A percentile compares a stretch with the other conserved stretches of the same genome.
Evolutionary conservation across 2,888 invertebrate species (phyloP).

Genomic region (Eristalis pertinax): DNA sequence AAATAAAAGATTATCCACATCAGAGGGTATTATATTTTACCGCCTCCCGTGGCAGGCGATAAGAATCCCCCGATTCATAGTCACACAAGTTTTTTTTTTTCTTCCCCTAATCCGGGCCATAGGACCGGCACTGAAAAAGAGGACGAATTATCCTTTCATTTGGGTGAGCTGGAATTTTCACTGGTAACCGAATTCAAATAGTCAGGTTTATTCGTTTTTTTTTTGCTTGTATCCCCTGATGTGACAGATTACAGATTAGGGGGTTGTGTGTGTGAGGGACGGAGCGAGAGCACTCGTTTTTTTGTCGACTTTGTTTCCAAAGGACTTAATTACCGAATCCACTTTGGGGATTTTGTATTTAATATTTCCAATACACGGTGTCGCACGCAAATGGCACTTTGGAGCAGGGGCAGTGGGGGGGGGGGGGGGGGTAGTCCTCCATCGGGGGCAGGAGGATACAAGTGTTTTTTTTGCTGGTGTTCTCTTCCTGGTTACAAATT

Average conservation of each 20-base stretch:
- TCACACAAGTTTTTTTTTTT: not conserved
- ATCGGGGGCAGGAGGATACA: too few species aligned
- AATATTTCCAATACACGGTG: constrained; percentile 20
- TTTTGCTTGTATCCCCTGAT: not conserved
- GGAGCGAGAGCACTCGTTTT: not conserved
- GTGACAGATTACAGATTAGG: constrained; percentile 50
- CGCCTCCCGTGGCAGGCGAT: not conserved
- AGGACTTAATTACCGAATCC: constrained; percentile 44
- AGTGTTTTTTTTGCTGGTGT: not conserved
- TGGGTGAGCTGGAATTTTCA: not conserved
- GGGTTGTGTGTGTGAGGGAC: not conserved
- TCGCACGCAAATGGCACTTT: constrained; percentile 4
- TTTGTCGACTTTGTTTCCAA: not conserved
- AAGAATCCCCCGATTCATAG: not conserved
- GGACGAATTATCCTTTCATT: not conserved
- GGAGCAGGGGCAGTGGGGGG: not conserved
- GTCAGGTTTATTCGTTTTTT: not conserved
- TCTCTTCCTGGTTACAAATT: not conserved
- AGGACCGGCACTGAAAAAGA: not conserved
- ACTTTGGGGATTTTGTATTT: constrained; percentile 19
- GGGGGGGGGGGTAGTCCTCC: not conserved
- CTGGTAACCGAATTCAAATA: not conserved
- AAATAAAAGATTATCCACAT: constrained; percentile 22
- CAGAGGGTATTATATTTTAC: not conserved
- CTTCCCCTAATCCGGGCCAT: not conserved